phyloP scores from a whole-genome alignment of 2,888 invertebrate genomes.

The Philopedon plagiatum region DNA sequence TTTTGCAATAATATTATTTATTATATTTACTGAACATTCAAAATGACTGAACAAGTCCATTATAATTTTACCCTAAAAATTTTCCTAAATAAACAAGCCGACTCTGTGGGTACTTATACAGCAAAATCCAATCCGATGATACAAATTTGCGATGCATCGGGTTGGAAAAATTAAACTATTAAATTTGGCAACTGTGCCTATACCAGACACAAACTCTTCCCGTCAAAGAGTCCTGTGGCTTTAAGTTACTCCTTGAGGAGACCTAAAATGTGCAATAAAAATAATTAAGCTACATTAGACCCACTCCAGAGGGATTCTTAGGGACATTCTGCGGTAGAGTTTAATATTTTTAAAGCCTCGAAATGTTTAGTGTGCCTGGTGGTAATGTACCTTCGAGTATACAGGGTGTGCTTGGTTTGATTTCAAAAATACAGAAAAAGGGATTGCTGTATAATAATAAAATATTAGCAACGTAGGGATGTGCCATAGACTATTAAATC shows the following conservation, averaged over 20 bases:
- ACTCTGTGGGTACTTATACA: no score
- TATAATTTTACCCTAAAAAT: no score
- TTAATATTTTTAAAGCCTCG: conserved; percentile 29
- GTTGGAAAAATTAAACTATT: neutral
- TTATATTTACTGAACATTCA: no score
- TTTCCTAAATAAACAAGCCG: no score
- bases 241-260: conserved; percentile 34
- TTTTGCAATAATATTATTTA: no score
- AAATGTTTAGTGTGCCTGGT: neutral
- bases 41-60: no score
- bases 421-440: no score
- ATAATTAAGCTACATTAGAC: conserved; percentile 41
- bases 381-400: neutral
- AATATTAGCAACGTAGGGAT: no score
- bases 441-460: no score
- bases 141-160: neutral
- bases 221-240: conserved; percentile 23
- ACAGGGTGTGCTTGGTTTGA: no score
- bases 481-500: no score
- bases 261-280: conserved; percentile 39
- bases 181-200: conserved; percentile 30
- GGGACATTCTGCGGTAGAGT: conserved; percentile 13
- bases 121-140: no score
- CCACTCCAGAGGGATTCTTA: conserved; percentile 8
- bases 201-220: conserved; percentile 6